Base-by-base conservation (phyloP, 2,797 vertebrate species). In the Lateolabrax maculatus region DNA sequence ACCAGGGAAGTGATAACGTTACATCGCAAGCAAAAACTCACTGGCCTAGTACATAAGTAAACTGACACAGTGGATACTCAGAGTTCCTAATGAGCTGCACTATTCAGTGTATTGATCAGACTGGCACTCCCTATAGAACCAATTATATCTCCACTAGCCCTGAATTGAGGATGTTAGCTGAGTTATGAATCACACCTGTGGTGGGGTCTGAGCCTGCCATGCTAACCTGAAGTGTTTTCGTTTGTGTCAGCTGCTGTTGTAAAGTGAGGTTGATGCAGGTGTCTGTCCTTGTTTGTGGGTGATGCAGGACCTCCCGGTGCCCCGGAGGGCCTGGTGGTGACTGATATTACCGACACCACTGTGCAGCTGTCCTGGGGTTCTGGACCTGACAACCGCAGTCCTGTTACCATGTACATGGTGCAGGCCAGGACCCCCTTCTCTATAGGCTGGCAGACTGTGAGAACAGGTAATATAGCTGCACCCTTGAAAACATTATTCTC, bases 361-460 rank as follows among this genome's bases (percentile, higher is more conserved):
- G 95, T 94, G 77, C 93, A 95, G 3, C 90, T 98, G 31, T 96
- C 95, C 68, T 98, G 97, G 97, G 90, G 90, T 72, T 85, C 95
- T 23, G 96, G 97, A 55, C 72, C 79, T 62, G 96, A 97, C 81
- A 96, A 97, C 82, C 97, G 97, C 75, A 98, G 96, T 70, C 96
- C 97, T 27, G 87, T 97, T 79, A 96, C 96, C 72, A 94, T 93
- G 79, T 97, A 97, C 92, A 94, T 92, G 0, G 25, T 97, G 52
- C 97, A 98, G 90, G 95, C 85, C 10, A 94, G 94, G 75, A 97
- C 96, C 13, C 95, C 96, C 2, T 98, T 96, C 90, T 98, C 96
- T 9, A 94, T 98, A 15, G 97, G 97, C 71, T 98, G 97, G 97
- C 97, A 97, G 87, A 95, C 93, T 1, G 95, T 96, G 63, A 92